Evolutionary conservation across 1,140 invertebrate species (phyloP).

Genomic region (Dendroctonus valens): DNA sequence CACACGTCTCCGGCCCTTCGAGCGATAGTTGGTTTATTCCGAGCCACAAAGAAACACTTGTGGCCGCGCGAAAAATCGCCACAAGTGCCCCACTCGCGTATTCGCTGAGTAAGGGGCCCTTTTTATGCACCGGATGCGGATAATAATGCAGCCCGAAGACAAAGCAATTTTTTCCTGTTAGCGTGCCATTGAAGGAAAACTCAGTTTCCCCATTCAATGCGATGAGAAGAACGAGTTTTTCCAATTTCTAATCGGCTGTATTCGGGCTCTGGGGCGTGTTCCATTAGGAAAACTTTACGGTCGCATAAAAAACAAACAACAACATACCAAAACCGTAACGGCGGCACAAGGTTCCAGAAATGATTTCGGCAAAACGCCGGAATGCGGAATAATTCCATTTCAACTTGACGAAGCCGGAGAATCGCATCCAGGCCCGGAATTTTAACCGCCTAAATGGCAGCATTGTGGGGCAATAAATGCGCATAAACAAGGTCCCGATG

Average conservation of each 20-base stretch:
- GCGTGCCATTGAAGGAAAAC: no score
- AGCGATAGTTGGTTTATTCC: conserved; percentile 26
- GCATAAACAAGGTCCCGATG: no score
- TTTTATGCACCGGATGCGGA: conserved; percentile 11
- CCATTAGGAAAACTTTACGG: no score
- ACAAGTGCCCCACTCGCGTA: conserved; percentile 16
- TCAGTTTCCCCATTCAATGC: no score
- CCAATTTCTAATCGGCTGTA: no score
- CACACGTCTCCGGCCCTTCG: conserved; percentile 15
- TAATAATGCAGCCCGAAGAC: neutral
- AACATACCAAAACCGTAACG: no score
- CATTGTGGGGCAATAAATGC: neutral
- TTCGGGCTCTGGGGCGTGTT: no score
- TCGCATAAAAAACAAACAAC: no score
- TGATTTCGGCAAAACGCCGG: no score
- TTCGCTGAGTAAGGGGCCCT: conserved; percentile 19
- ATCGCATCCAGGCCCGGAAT: conserved; percentile 4
- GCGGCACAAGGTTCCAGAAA: no score
- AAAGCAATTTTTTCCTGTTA: no score
- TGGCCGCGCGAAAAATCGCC: conserved; percentile 29
- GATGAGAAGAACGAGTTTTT: no score
- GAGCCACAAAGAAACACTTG: conserved; percentile 31
- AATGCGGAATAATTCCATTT: neutral
- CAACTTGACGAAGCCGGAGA: neutral
- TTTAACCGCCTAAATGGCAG: neutral